Evolutionary conservation across 2,888 invertebrate species (phyloP).

Genomic region (Spicauda simplicius): DNA sequence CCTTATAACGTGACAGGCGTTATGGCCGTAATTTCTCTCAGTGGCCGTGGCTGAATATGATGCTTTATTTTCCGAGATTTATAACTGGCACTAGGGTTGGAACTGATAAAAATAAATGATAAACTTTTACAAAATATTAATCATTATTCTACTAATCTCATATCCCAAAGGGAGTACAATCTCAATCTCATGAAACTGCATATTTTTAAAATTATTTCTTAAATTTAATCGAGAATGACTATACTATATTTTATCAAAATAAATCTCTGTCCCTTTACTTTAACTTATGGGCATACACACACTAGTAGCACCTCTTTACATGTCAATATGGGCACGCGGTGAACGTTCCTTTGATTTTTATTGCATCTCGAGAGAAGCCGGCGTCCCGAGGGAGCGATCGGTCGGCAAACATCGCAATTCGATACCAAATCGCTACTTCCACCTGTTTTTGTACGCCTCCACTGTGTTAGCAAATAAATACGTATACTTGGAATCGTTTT

Average conservation of each 20-base stretch:
- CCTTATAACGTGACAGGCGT: too few relatives aligned
- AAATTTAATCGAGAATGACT: too few relatives aligned
- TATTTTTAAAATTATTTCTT: too few relatives aligned
- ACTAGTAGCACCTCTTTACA: conserved; percentile 1
- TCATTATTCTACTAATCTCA: too few relatives aligned
- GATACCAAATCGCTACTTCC: conserved; percentile 45
- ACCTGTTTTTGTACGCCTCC: conserved; percentile 48
- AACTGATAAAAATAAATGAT: too few relatives aligned
- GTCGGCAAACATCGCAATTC: conserved; percentile 72
- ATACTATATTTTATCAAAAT: neutral
- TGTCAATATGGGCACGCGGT: conserved; percentile 10
- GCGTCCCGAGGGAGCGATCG: conserved; percentile 76
- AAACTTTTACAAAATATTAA: too few relatives aligned
- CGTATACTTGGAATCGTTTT: neutral
- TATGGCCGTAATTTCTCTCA: too few relatives aligned
- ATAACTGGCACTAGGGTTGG: too few relatives aligned
- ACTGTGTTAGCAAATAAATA: conserved; percentile 26
- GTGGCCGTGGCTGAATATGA: too few relatives aligned
- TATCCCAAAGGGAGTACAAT: too few relatives aligned
- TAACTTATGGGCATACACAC: neutral
- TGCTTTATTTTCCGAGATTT: too few relatives aligned
- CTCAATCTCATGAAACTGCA: too few relatives aligned
- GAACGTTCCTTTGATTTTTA: conserved; percentile 57
- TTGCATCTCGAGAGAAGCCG: conserved; percentile 65
- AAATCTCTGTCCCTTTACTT: neutral